Evolutionary conservation across 2,113 vertebrate species (phyloP), one percentile per base, ranked within the genome.

Genomic region (Myrmophylax atrothorax): DNA sequence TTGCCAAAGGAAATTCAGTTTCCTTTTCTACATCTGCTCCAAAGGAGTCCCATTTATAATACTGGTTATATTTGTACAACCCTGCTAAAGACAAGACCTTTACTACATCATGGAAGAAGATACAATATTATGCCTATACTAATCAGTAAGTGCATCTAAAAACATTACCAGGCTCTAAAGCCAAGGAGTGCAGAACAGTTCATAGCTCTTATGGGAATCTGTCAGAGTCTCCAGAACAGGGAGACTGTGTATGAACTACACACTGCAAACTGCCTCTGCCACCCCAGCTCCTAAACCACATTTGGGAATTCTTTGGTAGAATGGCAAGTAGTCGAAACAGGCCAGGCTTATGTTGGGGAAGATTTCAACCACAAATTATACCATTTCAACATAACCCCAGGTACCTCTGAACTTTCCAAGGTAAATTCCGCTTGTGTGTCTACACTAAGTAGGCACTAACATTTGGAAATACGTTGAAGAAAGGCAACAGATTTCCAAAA

Each of bases 181-280:
- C 31, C 50, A 84, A 87, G 60, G 44, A 83, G 26, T 5, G 16
- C 42, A 87, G n/a, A 88, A 62, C 9, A 63, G 24, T 18, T 80
- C 0, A 0, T 35, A 28, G 9, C 19, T 56, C 53, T 56, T 23
- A 20, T 0, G 58, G 46, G 14, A 69, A 69, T 11, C 26, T 29
- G 18, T 5, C 67, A 7, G 6, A 38, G 19, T 24, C 44, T 46
- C 53, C 68, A 74, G 22, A 79, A 67, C 19, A 75, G 16, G 10
- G 33, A 17, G 56, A 50, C 10, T 25, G 28, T 37, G 9, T 18
- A 46, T 18, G 14, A 85, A 55, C 19, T 2, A 3, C 49, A 47
- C 4, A 28, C 26, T 46, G 40, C 26, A 58, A 90, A 49, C 46
- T 31, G 17, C 3, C 29, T 86, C 68, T 58, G 53, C n/a, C 24